These are phyloP conservation scores for Podarcis lilfordi DNA, from an alignment of 2,797 vertebrate genomes.

Conservation along the genomic window DNA sequence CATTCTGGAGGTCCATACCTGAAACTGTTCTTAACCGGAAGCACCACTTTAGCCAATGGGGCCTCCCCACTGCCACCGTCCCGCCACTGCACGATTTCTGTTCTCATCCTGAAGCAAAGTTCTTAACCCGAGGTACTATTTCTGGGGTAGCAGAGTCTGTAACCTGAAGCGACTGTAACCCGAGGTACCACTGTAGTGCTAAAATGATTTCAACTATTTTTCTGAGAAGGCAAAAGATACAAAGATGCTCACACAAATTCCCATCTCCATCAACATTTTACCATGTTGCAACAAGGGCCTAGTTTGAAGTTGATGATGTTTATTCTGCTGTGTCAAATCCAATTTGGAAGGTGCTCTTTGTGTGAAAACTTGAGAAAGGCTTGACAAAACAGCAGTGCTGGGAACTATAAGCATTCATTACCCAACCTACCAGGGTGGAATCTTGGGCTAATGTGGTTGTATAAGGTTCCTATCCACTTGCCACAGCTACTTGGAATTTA, in stretches of 20 bases:
- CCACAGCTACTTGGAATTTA: constrained; percentile 61
- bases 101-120: too few relatives aligned
- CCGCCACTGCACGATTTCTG: too few relatives aligned
- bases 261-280: not conserved
- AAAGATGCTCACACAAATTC: not conserved
- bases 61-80: too few relatives aligned
- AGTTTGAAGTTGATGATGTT: constrained; percentile 44
- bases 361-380: constrained; percentile 38
- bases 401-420: constrained; percentile 20
- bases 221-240: not conserved
- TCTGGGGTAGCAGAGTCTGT: too few relatives aligned
- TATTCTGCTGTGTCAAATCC: constrained; percentile 58
- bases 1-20: too few relatives aligned
- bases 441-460: constrained; percentile 44
- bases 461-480: constrained; percentile 35
- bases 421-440: constrained; percentile 20
- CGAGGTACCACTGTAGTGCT: too few relatives aligned
- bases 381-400: constrained; percentile 49
- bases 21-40: too few relatives aligned
- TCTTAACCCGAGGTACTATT: too few relatives aligned
- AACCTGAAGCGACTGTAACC: too few relatives aligned
- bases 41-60: too few relatives aligned
- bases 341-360: constrained; percentile 57
- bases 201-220: not conserved
- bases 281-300: constrained; percentile 9